Evolutionary conservation across 1,140 invertebrate species (phyloP), one percentile per base, ranked within the genome.

Genomic region (Drosophila kohkoa): DNA sequence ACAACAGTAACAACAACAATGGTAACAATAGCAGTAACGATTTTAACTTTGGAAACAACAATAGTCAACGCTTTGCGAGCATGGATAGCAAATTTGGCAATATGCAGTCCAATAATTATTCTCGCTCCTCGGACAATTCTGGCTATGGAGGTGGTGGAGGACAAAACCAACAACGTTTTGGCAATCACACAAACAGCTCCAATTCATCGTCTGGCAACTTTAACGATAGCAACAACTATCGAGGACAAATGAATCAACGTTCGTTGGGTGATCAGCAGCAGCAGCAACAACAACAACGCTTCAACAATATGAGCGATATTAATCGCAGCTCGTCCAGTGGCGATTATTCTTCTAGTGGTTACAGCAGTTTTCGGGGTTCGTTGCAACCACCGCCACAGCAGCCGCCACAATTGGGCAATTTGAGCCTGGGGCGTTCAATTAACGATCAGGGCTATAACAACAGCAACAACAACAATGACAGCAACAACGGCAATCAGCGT

Each of bases 171-270:
- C 54, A 57, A 41, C 54, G 54, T 41, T 77, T 38, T 45, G 20
- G 25, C 41, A 32, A 51, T 45, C 35, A 38, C 35, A 52, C 28
- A 20, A 82, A 60, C 54, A 59, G 51, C 46, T 73, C 30, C 43
- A 75, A 73, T 38, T 62, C 64, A 30, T 58, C 79, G 0, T 77
- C 64, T n/a, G 60, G 13, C 15, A 78, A 71, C 13, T 77, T 67
- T 5, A 49, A 52, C n/a, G 65, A 65, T 30, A 45, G 66, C 60
- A 55, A 10, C 8, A 38, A 38, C 8, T 38, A 38, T 38, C 35
- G 35, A 38, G 35, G 35, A 32, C 32, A 32, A 32, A 32, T 32
- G 32, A 32, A 32, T 8, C 32, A 32, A 32, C 32, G 35, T 38
- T 38, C 35, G 10, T 38, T 38, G 6, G 35, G 35, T 7, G 35